Evolutionary conservation across 2,888 invertebrate species (phyloP), one percentile per base, ranked within the genome.

Genomic region (Adelognathus sp.): DNA sequence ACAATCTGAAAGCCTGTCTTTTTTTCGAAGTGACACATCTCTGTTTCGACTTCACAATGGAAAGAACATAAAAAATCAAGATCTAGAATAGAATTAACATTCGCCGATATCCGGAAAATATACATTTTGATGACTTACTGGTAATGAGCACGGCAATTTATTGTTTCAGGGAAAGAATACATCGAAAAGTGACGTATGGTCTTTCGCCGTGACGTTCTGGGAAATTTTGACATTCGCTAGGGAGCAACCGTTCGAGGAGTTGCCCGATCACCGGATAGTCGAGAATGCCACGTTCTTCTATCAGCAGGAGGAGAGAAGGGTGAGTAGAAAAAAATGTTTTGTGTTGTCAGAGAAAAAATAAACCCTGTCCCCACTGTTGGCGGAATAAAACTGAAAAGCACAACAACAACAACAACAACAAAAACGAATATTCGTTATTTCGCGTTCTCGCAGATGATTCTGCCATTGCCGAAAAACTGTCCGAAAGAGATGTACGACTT

Each of bases 191-290:
- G 97, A 97, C 92, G 97, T 97, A 52, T 97, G 97, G 97, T 94
- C 97, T 67, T 97, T 97, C 89, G 97, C 96, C 52, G 96, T 97
- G 73, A 95, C 97, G 61, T 93, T 97, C 81, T 97, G 97, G 97
- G 97, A 97, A 92, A 95, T 97, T 83, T 92, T 97, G 88, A 96
- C 96, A 41, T 96, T 96, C 91, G 96, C 97, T 56, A 93, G 96
- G 66, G 95, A 96, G 87, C 96, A 96, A 89, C 97, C 97, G 5
- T 97, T 95, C 91, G 95, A 96, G 87, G 94, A 95, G 85, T 92
- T 96, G 88, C 94, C 93, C 79, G 97, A 97, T 92, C 95, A 96
- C 88, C 95, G 95, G 90, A 95, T 97, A 84, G 95, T 97, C 84
- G 96, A 96, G 89, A 97, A 97, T 91, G 95, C 96, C 85, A 95